Percentiles rank a stretch among this genome's conserved stretches.
Evolutionary conservation across 23 tunicate genomes (phyloP).

Genomic region (Botrylloides violaceus): DNA sequence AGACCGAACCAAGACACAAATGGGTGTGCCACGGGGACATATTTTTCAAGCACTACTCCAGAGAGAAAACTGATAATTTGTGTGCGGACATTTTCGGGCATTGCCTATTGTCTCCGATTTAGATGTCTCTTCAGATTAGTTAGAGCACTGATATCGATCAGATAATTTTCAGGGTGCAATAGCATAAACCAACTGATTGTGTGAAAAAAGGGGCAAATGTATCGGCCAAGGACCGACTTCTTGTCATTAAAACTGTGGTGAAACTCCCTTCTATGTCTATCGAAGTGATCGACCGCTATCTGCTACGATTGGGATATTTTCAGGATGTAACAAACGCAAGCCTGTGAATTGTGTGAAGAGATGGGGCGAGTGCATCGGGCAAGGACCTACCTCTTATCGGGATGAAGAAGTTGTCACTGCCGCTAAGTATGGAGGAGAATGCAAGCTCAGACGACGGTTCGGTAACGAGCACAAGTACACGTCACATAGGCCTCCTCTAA

Average conservation of each 20-base stretch:
- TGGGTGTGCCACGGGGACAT: too few species aligned
- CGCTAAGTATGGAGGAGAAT: conserved; percentile 10
- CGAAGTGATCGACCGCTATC: neutral
- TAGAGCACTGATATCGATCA: too few species aligned
- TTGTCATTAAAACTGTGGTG: neutral
- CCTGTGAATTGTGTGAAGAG: neutral
- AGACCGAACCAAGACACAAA: too few species aligned
- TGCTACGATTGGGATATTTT: neutral
- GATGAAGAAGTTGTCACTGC: neutral
- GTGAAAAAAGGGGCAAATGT: conserved; percentile 8
- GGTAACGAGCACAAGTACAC: neutral
- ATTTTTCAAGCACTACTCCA: too few species aligned
- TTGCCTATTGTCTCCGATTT: too few species aligned
- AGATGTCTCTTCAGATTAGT: too few species aligned
- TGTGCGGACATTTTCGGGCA: too few species aligned
- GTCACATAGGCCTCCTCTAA: neutral
- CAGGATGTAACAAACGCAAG: neutral
- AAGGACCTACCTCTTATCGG: conserved; percentile 4
- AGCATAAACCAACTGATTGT: neutral
- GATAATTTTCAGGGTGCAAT: neutral
- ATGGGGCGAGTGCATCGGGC: conserved; percentile 11
- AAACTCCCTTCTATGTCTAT: neutral
- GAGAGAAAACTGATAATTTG: too few species aligned
- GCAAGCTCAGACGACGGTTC: conserved; percentile 2
- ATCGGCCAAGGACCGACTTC: conserved; percentile 9